phyloP scores from a whole-genome alignment of 1,140 invertebrate genomes.

The Drosophila kurseongensis region DNA sequence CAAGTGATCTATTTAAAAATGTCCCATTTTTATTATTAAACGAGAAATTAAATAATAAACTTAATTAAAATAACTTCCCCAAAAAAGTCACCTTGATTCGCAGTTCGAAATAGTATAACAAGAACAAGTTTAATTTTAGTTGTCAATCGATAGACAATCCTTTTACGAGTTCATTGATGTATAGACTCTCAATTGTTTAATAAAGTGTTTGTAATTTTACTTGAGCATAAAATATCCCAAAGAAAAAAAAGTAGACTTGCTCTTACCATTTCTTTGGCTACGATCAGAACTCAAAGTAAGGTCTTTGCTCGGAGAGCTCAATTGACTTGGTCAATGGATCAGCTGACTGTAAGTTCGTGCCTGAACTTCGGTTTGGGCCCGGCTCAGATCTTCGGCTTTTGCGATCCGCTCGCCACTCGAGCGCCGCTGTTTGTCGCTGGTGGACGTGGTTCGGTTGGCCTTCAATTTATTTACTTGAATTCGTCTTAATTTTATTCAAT shows the following conservation, averaged over 20 bases:
- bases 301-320: neutral
- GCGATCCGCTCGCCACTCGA: slow-evolving; percentile 49
- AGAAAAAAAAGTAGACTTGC: neutral
- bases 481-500: neutral
- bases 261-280: neutral
- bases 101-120: too few species aligned
- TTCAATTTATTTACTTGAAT: neutral
- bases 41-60: too few species aligned
- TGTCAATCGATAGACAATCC: too few species aligned
- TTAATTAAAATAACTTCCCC: too few species aligned
- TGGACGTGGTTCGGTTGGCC: slow-evolving; percentile 38
- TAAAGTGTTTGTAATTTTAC: neutral
- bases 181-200: neutral
- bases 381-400: neutral
- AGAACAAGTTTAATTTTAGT: neutral
- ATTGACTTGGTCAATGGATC: slow-evolving; percentile 1
- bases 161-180: too few species aligned
- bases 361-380: slow-evolving; percentile 4
- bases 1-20: too few species aligned
- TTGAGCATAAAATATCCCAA: neutral
- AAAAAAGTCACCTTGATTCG: too few species aligned
- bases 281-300: neutral
- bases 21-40: too few species aligned
- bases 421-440: slow-evolving; percentile 28
- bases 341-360: slow-evolving; percentile 7